These are phyloP conservation scores for Protonibea diacanthus DNA, from an alignment of 2,797 vertebrate species.

Conservation along the genomic window DNA sequence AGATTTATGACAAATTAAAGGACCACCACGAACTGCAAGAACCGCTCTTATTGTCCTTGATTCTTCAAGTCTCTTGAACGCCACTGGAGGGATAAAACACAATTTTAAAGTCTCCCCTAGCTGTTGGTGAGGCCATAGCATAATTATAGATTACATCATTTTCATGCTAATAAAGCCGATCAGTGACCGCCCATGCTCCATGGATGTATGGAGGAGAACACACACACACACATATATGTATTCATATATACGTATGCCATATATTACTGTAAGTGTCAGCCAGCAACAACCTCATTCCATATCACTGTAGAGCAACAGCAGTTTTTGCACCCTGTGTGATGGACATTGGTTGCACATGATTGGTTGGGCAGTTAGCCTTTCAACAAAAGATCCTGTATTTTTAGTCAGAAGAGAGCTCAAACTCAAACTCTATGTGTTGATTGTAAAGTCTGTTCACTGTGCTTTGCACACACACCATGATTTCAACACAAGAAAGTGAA, in stretches of 20 bases:
- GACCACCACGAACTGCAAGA: background rate
- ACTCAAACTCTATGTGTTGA: background rate
- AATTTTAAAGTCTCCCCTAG: too few species aligned
- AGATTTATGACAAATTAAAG: background rate
- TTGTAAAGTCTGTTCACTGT: background rate
- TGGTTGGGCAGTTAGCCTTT: conserved; percentile 9
- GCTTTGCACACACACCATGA: background rate
- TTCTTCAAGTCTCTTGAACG: background rate
- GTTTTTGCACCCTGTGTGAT: conserved; percentile 8
- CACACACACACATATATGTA: background rate
- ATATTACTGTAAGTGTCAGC: background rate
- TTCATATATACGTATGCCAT: background rate
- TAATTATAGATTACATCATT: background rate
- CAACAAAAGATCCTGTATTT: conserved; percentile 10
- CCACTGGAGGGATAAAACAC: background rate
- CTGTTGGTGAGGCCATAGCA: background rate
- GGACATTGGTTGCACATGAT: conserved; percentile 26
- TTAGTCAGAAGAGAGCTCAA: conserved; percentile 19
- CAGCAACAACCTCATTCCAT: background rate
- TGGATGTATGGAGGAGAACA: background rate
- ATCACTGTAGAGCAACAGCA: background rate
- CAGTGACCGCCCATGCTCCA: background rate
- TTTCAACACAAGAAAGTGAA: background rate
- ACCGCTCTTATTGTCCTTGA: background rate
- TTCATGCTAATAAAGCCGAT: background rate